Percentiles rank a stretch among this genome's conserved stretches.
Evolutionary conservation across 2,888 invertebrate genomes (phyloP).

Genomic region (Melieria omissa): DNA sequence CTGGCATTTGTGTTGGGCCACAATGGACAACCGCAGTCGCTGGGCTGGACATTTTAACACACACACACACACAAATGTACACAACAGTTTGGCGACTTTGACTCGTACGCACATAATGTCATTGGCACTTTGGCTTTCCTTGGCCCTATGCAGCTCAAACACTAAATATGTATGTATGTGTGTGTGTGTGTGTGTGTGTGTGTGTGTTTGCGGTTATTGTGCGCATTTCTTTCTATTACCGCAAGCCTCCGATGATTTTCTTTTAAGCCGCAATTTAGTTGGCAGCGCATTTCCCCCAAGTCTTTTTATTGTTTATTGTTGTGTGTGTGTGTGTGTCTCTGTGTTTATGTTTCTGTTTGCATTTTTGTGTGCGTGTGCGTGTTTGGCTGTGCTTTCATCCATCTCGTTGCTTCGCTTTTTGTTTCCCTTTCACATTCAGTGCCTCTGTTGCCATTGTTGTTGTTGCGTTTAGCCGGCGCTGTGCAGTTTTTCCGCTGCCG

Average conservation of each 20-base stretch:
- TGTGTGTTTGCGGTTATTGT: too few relatives aligned
- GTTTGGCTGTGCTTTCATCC: neutral
- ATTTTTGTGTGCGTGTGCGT: neutral
- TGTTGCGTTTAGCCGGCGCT: too few relatives aligned
- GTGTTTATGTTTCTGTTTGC: neutral
- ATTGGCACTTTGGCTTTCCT: neutral
- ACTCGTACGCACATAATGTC: neutral
- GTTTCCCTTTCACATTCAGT: too few relatives aligned
- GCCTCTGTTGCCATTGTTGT: too few relatives aligned
- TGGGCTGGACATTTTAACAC: neutral
- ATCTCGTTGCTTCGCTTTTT: neutral
- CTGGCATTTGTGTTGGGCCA: constrained; percentile 5
- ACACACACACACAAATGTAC: neutral
- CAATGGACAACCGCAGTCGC: neutral
- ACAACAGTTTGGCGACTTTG: neutral
- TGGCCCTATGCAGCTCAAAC: neutral
- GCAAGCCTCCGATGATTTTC: neutral
- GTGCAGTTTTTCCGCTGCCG: neutral
- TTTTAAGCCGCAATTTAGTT: constrained; percentile 3
- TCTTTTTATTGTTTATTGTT: neutral
- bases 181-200: neutral
- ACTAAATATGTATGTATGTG: neutral
- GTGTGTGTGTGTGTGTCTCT: neutral
- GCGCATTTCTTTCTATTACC: neutral
- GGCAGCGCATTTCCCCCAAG: neutral